phyloP scores from a whole-genome alignment of 2,797 vertebrate species.

The Xenopus petersii region DNA sequence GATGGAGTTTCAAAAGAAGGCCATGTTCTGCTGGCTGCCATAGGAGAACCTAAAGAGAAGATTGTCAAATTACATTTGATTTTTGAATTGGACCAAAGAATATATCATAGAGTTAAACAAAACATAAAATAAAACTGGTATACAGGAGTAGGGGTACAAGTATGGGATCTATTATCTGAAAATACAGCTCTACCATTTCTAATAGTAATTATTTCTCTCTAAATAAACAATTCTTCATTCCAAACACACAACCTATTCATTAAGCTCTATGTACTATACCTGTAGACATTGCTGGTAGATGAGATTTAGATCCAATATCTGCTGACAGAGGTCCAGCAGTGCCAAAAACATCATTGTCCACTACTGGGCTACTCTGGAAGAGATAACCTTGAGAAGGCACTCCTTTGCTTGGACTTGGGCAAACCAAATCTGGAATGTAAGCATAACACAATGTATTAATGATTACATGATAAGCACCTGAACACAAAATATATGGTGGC shows the following conservation, averaged over 20 bases:
- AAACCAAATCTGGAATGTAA: conserved; percentile 66
- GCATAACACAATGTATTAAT: conserved; percentile 1
- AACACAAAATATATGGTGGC: too few species aligned
- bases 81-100: background rate
- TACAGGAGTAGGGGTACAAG: background rate
- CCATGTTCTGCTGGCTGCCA: conserved; percentile 40
- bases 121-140: background rate
- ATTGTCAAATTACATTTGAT: background rate
- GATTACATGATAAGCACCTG: too few species aligned
- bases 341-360: conserved; percentile 59
- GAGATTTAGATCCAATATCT: conserved; percentile 67
- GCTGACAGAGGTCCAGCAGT: conserved; percentile 58
- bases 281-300: conserved; percentile 35
- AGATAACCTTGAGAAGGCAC: conserved; percentile 48
- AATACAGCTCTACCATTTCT: too few species aligned
- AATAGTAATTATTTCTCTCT: too few species aligned
- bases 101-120: background rate
- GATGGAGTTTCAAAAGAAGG: conserved; percentile 44
- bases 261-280: conserved; percentile 15
- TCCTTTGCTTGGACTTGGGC: conserved; percentile 61
- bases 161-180: too few species aligned
- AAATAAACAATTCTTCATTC: too few species aligned
- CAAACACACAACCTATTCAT: too few species aligned
- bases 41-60: conserved; percentile 47
- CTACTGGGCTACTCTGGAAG: conserved; percentile 48